phyloP scores from a whole-genome alignment of 2,888 invertebrate genomes.

The Eurois occulta region DNA sequence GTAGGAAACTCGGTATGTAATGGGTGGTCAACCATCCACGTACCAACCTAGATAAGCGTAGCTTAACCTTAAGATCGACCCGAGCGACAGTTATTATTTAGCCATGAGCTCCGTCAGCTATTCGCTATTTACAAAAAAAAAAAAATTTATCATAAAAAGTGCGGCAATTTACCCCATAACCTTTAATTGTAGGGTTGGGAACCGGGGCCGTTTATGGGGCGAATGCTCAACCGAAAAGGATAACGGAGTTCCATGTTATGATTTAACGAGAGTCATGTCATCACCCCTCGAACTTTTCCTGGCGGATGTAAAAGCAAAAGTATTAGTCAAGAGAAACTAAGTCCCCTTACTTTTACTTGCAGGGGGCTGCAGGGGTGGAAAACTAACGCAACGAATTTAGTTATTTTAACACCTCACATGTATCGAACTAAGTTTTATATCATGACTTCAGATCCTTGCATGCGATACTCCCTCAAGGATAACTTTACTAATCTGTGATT shows the following conservation, averaged over 20 bases:
- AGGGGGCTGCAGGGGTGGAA: slow-evolving; percentile 26
- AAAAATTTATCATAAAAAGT: neutral
- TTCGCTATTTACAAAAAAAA: neutral
- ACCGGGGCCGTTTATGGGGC: slow-evolving; percentile 5
- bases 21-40: too few relatives aligned
- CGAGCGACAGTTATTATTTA: too few relatives aligned
- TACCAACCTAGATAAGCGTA: too few relatives aligned
- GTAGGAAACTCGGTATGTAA: too few relatives aligned
- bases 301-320: slow-evolving; percentile 21
- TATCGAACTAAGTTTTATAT: slow-evolving; percentile 42
- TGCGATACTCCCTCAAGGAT: slow-evolving; percentile 12
- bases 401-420: slow-evolving; percentile 45
- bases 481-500: slow-evolving; percentile 46
- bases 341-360: slow-evolving; percentile 40
- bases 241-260: slow-evolving; percentile 20
- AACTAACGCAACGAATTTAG: slow-evolving; percentile 48
- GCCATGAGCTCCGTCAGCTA: too few relatives aligned
- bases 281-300: slow-evolving; percentile 40
- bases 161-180: neutral
- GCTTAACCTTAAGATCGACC: too few relatives aligned
- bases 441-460: slow-evolving; percentile 15
- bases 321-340: slow-evolving; percentile 30
- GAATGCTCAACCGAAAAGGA: neutral
- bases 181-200: slow-evolving; percentile 24
- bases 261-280: slow-evolving; percentile 34